phyloP scores from a whole-genome alignment of 1,140 invertebrate genomes.

The Wiebesia pumilae region DNA sequence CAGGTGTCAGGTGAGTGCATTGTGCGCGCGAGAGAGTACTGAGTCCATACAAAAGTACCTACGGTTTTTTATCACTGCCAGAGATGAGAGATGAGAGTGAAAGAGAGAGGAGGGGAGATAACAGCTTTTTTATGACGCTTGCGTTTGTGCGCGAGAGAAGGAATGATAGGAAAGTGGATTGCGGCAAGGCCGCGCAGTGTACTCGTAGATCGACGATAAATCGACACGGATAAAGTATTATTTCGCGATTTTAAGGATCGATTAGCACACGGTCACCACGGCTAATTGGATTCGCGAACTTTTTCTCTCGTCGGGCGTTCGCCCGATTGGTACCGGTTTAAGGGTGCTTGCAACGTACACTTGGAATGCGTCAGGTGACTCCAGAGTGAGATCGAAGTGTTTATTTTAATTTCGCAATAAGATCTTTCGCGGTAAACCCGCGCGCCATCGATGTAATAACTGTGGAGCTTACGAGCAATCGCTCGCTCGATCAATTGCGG shows the following conservation, averaged over 20 bases:
- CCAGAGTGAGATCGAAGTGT: background rate
- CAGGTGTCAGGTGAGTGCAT: constrained; percentile 47
- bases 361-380: background rate
- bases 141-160: background rate
- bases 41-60: background rate
- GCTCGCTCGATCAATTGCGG: too few relatives aligned
- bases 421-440: background rate
- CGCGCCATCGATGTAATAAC: background rate
- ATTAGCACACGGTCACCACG: too few relatives aligned
- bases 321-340: background rate
- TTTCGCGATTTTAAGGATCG: background rate
- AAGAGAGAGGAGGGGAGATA: constrained; percentile 7
- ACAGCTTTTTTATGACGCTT: background rate
- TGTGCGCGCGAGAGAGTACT: background rate
- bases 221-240: constrained; percentile 11
- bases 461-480: too few relatives aligned
- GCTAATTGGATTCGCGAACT: background rate
- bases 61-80: background rate
- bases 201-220: constrained; percentile 2
- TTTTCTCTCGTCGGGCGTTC: background rate
- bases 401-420: background rate
- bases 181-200: constrained; percentile 28
- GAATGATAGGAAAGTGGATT: constrained; percentile 42
- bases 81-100: background rate
- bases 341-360: background rate